phyloP scores from a whole-genome alignment of 1,140 invertebrate genomes.

The Trypoxylus dichotomus region DNA sequence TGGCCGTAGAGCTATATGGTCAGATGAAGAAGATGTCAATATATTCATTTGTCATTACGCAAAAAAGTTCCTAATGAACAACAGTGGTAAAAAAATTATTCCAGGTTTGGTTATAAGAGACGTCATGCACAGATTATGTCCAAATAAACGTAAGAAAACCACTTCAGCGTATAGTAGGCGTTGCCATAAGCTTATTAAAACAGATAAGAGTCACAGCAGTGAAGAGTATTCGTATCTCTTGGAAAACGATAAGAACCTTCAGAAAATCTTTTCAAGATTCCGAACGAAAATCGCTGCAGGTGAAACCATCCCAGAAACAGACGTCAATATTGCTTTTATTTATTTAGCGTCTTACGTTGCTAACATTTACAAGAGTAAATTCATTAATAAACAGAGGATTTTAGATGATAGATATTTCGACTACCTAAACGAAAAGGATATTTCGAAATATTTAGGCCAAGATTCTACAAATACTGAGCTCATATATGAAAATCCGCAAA shows the following conservation, averaged over 20 bases:
- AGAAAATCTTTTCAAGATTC: conserved; percentile 64
- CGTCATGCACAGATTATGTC: conserved; percentile 60
- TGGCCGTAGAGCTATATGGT: conserved; percentile 63
- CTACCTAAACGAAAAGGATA: not conserved
- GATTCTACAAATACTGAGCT: not conserved
- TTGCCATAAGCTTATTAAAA: conserved; percentile 65
- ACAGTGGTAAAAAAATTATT: conserved; percentile 55
- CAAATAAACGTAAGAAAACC: conserved; percentile 67
- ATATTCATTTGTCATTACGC: conserved; percentile 71
- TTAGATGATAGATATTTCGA: not conserved
- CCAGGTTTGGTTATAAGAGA: conserved; percentile 62
- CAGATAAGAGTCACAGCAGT: conserved; percentile 59
- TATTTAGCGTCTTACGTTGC: conserved; percentile 22
- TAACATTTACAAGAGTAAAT: not conserved
- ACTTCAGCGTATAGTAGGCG: conserved; percentile 68
- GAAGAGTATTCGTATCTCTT: conserved; percentile 48
- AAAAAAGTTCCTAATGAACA: conserved; percentile 64
- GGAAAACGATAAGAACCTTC: conserved; percentile 50
- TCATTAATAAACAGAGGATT: not conserved
- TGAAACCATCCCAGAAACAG: conserved; percentile 47
- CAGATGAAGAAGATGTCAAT: conserved; percentile 63
- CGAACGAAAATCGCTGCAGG: conserved; percentile 51
- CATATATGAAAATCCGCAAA: not conserved
- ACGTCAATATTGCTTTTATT: conserved; percentile 29
- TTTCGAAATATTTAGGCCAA: not conserved